A percentile compares a stretch with the other conserved stretches of the same genome.
Conservation (phyloP, 1,140 invertebrate species). For the Euwallacea similis region DNA sequence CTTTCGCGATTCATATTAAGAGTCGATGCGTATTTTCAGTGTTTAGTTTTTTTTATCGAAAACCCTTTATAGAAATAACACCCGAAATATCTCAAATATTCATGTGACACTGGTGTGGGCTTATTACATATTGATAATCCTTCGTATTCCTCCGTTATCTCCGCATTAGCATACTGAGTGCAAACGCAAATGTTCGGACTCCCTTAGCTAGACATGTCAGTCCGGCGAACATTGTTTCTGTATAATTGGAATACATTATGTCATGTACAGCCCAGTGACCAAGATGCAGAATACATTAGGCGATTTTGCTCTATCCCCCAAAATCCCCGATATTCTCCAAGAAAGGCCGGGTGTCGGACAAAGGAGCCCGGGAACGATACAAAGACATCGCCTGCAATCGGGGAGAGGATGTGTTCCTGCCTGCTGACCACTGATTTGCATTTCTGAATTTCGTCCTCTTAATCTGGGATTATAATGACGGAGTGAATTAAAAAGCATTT, state of each 20-base stretch:
- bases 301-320: constrained; percentile 39
- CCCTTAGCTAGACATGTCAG: constrained; percentile 36
- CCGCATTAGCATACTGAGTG: constrained; percentile 28
- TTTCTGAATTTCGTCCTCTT: constrained; percentile 22
- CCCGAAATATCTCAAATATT: no score
- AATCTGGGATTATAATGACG: constrained; percentile 19
- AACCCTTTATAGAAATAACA: no score
- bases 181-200: constrained; percentile 28
- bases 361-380: constrained; percentile 24
- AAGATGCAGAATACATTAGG: constrained; percentile 45
- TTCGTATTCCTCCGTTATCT: neutral
- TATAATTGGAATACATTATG: constrained; percentile 46
- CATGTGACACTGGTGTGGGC: neutral
- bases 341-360: constrained; percentile 35
- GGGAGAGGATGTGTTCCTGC: constrained; percentile 21
- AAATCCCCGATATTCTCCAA: constrained; percentile 34
- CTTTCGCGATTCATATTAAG: no score
- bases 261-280: constrained; percentile 44
- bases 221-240: constrained; percentile 42
- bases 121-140: constrained; percentile 4
- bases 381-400: constrained; percentile 32
- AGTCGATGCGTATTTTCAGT: no score
- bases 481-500: constrained; percentile 11
- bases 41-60: no score
- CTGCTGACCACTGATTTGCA: constrained; percentile 32